These are phyloP conservation scores for Chelon auratus DNA, from an alignment of 2,797 vertebrate species.

Conservation along the genomic window DNA sequence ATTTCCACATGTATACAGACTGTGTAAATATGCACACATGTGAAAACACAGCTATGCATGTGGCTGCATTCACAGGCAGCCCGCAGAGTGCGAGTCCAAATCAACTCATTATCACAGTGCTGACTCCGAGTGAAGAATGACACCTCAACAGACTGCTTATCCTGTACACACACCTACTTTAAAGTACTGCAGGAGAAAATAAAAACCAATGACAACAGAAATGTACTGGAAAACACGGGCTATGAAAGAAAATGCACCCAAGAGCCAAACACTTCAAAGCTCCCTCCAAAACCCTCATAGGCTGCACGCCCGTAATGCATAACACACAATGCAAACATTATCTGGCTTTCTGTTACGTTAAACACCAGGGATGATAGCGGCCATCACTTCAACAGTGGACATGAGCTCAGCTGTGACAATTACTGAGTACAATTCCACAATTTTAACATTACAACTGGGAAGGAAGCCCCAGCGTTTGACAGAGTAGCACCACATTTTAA, in stretches of 20 bases:
- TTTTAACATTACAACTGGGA: slow-evolving; percentile 38
- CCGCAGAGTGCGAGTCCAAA: slow-evolving; percentile 76
- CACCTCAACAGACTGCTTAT: slow-evolving; percentile 62
- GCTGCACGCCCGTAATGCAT: background rate
- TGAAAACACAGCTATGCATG: slow-evolving; percentile 51
- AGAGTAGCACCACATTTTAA: slow-evolving; percentile 19
- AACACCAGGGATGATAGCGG: slow-evolving; percentile 22
- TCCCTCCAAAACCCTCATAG: background rate
- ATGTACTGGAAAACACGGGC: slow-evolving; percentile 22
- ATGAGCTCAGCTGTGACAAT: slow-evolving; percentile 35
- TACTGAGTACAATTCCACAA: slow-evolving; percentile 30
- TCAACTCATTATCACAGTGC: slow-evolving; percentile 83
- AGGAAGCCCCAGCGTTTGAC: slow-evolving; percentile 18
- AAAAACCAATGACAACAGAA: slow-evolving; percentile 41
- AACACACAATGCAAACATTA: slow-evolving; percentile 12
- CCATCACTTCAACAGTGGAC: slow-evolving; percentile 30
- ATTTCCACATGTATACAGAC: slow-evolving; percentile 38
- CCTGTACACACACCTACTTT: slow-evolving; percentile 49
- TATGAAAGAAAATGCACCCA: slow-evolving; percentile 35
- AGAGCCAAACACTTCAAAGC: slow-evolving; percentile 34
- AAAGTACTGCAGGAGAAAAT: slow-evolving; percentile 29
- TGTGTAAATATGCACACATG: slow-evolving; percentile 59
- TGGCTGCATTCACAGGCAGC: slow-evolving; percentile 61
- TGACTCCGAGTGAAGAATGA: slow-evolving; percentile 78
- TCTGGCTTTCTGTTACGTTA: slow-evolving; percentile 41